Conservation (phyloP, 1,140 invertebrate species). For the Atopsyche davidsoni region DNA sequence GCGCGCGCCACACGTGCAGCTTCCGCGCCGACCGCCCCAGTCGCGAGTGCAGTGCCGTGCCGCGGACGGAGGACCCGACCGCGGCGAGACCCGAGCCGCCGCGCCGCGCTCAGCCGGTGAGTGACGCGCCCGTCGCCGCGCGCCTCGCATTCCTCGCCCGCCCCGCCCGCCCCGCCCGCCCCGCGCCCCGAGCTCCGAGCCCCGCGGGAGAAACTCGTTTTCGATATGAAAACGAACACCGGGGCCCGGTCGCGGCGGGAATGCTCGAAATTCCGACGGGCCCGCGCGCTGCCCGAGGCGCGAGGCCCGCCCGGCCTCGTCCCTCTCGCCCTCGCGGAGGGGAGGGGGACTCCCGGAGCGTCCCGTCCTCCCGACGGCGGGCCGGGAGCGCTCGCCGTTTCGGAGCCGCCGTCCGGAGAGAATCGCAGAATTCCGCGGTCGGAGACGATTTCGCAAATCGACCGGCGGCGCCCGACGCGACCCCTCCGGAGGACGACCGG, state of each 20-base stretch:
- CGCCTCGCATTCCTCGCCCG: slow-evolving; percentile 4
- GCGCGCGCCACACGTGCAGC: not conserved
- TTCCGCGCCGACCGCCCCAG: not conserved
- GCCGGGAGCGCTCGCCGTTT: no score
- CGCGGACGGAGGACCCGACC: no score
- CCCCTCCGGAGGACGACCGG: no score
- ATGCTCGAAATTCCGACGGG: no score
- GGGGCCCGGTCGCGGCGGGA: slow-evolving; percentile 10
- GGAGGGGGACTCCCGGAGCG: not conserved
- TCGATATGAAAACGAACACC: slow-evolving; percentile 18
- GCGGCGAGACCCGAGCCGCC: no score
- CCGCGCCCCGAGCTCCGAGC: no score
- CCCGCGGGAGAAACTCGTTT: slow-evolving; percentile 18
- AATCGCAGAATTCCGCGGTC: no score
- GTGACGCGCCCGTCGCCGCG: slow-evolving; percentile 3
- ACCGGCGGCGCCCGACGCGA: no score
- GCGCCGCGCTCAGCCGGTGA: not conserved
- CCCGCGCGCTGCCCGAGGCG: no score
- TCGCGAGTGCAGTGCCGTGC: not conserved
- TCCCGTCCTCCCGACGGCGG: not conserved
- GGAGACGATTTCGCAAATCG: no score
- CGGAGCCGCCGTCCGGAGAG: no score
- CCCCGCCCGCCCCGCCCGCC: slow-evolving; percentile 7
- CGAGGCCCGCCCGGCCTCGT: not conserved
- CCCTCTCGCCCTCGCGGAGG: not conserved